Base-by-base conservation (phyloP, 2,797 vertebrate species). In the Chromis chromis region DNA sequence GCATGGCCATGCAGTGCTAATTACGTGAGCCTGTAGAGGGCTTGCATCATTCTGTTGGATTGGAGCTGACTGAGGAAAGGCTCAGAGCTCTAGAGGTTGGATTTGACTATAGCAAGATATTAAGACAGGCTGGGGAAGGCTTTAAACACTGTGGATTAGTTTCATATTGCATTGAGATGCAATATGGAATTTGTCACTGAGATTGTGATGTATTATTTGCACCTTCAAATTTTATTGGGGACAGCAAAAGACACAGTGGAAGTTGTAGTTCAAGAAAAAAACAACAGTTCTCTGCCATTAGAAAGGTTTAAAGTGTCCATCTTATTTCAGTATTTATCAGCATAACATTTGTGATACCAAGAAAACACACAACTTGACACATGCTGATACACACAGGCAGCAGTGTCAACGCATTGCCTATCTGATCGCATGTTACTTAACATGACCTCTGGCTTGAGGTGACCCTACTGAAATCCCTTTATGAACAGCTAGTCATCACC, bases 341-440 rank as follows among this genome's bases (percentile, higher is more conserved):
- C 27, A 19, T 54, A 25, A 17, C 14, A 33, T 9, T 33, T 10
- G 9, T 21, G 11, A 52, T 24, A 5, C 22, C 22, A 19, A 31
- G 11, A 49, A 50, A 22, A 12, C 48, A 24, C 14, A 46, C 17
- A 17, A 48, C 12, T n/a, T 54, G 52, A 19, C 52, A 54, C 25
- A 54, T 1, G 21, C 57, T 17, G 6, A 57, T 57, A 36, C 27
- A 57, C 1, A 55, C 39, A 63, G 31, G 53, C 17, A 28, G 25
- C 46, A 14, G 10, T 44, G 60, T 65, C 61, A 61, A 54, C 52
- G 54, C 54, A 22, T 11, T 27, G 1, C 22, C 9, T 1, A 3
- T 66, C 54, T 66, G 39, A 42, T 74, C 60, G 50, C 63, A 44
- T 74, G 50, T 66, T 71, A 36, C 81, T 83, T 65, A 71, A 54